Conservation (phyloP, 2,888 invertebrate species). For the Drosophila mercatorum region DNA sequence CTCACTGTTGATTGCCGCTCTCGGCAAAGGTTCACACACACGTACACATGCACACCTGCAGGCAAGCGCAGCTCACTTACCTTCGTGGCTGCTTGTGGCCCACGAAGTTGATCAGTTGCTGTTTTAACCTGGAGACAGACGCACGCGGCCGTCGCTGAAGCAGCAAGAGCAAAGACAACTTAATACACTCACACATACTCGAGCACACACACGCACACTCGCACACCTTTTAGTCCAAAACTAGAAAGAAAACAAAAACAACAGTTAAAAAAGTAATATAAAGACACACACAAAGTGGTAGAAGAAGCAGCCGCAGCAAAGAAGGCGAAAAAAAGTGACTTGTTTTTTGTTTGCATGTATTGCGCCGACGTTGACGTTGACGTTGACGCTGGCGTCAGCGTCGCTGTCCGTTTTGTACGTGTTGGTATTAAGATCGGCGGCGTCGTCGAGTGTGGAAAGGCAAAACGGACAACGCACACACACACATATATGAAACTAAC, state of each 20-base stretch:
- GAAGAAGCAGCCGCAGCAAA: conserved; percentile 59
- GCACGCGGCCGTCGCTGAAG: conserved; percentile 57
- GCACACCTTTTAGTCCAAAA: conserved; percentile 61
- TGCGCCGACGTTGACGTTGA: conserved; percentile 51
- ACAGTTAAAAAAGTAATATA: conserved; percentile 40
- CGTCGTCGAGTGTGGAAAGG: conserved; percentile 56
- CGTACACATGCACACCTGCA: conserved; percentile 18
- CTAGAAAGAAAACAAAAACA: conserved; percentile 75
- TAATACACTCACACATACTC: conserved; percentile 38
- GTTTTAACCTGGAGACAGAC: conserved; percentile 67
- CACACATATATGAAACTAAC: conserved; percentile 39
- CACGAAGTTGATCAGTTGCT: conserved; percentile 69
- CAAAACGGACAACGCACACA: conserved; percentile 46
- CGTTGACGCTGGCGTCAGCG: conserved; percentile 47
- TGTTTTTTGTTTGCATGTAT: conserved; percentile 70
- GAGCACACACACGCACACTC: conserved; percentile 22
- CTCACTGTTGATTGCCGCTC: conserved; percentile 9
- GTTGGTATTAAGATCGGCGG: conserved; percentile 67
- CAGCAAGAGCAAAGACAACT: conserved; percentile 26
- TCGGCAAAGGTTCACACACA: conserved; percentile 32
- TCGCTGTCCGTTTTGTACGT: conserved; percentile 43
- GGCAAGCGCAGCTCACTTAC: conserved; percentile 68
- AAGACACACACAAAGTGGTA: conserved; percentile 46
- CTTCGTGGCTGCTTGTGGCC: conserved; percentile 71
- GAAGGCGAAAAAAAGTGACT: conserved; percentile 69